Evolutionary conservation across 2,113 vertebrate genomes (phyloP).

Genomic region (Carassius carassius): DNA sequence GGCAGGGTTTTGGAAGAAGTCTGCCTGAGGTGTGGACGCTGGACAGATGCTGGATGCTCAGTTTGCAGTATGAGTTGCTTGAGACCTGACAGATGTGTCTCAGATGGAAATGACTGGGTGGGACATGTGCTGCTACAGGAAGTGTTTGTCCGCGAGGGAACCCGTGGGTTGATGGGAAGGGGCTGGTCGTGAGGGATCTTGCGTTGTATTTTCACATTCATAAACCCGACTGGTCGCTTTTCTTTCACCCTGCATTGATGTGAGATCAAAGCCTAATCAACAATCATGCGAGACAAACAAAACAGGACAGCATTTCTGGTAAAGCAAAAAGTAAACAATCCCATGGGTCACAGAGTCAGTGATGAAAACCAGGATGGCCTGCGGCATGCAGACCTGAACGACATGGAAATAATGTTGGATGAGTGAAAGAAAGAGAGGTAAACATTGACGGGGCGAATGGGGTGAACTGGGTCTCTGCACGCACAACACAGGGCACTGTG

Average conservation of each 20-base stretch:
- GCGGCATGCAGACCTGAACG: neutral
- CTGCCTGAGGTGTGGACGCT: neutral
- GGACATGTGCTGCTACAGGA: constrained; percentile 23
- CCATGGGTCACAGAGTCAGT: constrained; percentile 22
- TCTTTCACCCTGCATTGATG: constrained; percentile 21
- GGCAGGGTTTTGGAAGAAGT: constrained; percentile 12
- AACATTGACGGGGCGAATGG: constrained; percentile 31
- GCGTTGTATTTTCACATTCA: constrained; percentile 39
- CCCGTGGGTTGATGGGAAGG: constrained; percentile 36
- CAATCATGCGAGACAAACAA: neutral
- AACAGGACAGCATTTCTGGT: constrained; percentile 27
- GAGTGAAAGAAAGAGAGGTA: constrained; percentile 21
- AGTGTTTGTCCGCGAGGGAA: constrained; percentile 49
- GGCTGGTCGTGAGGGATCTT: constrained; percentile 11
- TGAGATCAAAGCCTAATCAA: constrained; percentile 11
- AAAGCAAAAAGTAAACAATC: neutral
- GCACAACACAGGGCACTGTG: constrained; percentile 4
- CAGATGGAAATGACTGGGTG: neutral
- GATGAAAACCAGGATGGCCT: neutral
- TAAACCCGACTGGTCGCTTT: constrained; percentile 13
- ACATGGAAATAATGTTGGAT: neutral
- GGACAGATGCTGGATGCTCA: neutral
- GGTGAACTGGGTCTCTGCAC: constrained; percentile 31
- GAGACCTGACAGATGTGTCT: constrained; percentile 11
- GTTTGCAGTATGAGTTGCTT: neutral